These are phyloP conservation scores for Lanius ludovicianus DNA, from an alignment of 2,113 vertebrate species.

Conservation along the genomic window DNA sequence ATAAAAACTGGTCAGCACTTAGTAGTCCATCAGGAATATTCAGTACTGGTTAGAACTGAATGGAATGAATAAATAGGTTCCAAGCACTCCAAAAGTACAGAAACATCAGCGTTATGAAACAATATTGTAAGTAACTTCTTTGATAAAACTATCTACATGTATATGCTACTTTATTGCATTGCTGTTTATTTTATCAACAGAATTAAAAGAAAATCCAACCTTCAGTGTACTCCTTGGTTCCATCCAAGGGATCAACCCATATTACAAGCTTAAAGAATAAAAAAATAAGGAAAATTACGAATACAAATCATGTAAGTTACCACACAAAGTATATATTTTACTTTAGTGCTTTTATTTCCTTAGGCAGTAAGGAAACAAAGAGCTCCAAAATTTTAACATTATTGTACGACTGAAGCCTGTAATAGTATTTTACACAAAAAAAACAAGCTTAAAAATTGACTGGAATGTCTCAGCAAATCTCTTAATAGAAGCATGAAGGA, in stretches of 20 bases:
- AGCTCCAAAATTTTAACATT: background rate
- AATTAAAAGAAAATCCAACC: constrained; percentile 75
- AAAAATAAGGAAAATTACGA: background rate
- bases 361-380: background rate
- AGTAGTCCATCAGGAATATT: background rate
- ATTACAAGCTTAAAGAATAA: constrained; percentile 85
- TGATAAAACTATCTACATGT: background rate
- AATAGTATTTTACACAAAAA: background rate
- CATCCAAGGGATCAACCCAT: constrained; percentile 97
- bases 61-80: background rate
- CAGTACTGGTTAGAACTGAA: background rate
- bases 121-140: background rate
- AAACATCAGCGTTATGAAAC: background rate
- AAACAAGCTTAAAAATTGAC: background rate
- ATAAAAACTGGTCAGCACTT: background rate
- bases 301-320: background rate
- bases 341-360: background rate
- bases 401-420: background rate
- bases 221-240: constrained; percentile 98
- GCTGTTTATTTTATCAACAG: background rate
- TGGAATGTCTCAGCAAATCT: background rate
- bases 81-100: background rate
- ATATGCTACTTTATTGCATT: background rate
- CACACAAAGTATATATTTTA: background rate
- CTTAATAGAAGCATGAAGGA: background rate